Evolutionary conservation across 2,888 invertebrate species (phyloP).

Genomic region (Phragmatobia fuliginosa): DNA sequence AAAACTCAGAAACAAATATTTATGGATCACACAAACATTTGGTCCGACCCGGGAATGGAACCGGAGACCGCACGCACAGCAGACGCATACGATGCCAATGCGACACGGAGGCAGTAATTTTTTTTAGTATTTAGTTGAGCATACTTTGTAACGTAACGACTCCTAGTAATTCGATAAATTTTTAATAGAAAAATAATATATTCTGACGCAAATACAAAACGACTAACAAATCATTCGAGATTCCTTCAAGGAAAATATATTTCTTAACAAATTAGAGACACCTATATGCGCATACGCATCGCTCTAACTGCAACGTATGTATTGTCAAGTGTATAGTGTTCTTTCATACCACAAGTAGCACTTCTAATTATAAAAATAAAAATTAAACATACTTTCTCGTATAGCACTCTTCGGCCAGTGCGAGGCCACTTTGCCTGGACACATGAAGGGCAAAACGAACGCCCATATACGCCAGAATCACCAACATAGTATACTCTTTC

Average conservation of each 20-base stretch:
- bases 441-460: conserved; percentile 81
- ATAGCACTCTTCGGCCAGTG: conserved; percentile 83
- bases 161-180: no score
- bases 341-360: conserved; percentile 23
- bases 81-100: no score
- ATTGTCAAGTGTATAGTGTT: conserved; percentile 15
- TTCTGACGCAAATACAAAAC: no score
- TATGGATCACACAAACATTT: no score
- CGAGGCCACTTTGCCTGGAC: conserved; percentile 79
- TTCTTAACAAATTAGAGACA: not conserved
- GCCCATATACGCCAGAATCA: conserved; percentile 81
- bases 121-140: no score
- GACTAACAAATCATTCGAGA: no score
- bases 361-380: conserved; percentile 14
- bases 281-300: not conserved
- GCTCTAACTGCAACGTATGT: not conserved
- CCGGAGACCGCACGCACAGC: no score
- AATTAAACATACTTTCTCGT: conserved; percentile 77
- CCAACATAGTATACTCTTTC: conserved; percentile 72
- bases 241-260: not conserved
- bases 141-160: no score
- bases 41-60: no score
- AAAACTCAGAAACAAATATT: no score
- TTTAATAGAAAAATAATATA: no score
- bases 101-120: no score